Percentiles rank a stretch among this genome's conserved stretches.
Conservation (phyloP, 2,888 invertebrate species). For the Salpingus planirostris region DNA sequence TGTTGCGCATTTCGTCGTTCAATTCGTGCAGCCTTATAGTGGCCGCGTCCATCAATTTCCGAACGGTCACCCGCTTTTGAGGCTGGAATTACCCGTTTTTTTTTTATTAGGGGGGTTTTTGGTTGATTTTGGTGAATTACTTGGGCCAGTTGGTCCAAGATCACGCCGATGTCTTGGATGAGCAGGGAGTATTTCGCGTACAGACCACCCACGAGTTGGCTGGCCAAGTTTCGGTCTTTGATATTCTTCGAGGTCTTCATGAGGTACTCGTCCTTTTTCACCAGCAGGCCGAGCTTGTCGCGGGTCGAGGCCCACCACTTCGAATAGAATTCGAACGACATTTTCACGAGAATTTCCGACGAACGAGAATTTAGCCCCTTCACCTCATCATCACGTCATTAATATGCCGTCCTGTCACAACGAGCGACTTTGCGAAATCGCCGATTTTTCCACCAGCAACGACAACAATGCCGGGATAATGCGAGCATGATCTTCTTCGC, state of each 20-base stretch:
- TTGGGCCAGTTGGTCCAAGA: conserved; percentile 53
- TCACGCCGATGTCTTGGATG: conserved; percentile 49
- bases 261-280: conserved; percentile 36
- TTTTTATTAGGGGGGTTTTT: no score
- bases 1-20: conserved; percentile 47
- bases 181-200: conserved; percentile 47
- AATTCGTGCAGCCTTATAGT: conserved; percentile 50
- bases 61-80: conserved; percentile 50
- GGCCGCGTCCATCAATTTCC: conserved; percentile 50
- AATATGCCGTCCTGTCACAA: no score
- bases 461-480: neutral
- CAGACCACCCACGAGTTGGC: conserved; percentile 44
- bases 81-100: no score
- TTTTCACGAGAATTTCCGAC: conserved; percentile 17
- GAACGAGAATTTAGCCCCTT: neutral
- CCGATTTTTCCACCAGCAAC: neutral
- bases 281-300: conserved; percentile 37
- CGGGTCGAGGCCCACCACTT: conserved; percentile 44
- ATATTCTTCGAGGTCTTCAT: conserved; percentile 21
- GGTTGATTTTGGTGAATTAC: no score
- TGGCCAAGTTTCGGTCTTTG: conserved; percentile 45
- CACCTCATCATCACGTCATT: no score
- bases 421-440: no score
- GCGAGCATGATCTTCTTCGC: no score
- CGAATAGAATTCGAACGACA: conserved; percentile 44